Base-by-base conservation (phyloP, 2,888 invertebrate genomes). In the Drosophila niveifrons region DNA sequence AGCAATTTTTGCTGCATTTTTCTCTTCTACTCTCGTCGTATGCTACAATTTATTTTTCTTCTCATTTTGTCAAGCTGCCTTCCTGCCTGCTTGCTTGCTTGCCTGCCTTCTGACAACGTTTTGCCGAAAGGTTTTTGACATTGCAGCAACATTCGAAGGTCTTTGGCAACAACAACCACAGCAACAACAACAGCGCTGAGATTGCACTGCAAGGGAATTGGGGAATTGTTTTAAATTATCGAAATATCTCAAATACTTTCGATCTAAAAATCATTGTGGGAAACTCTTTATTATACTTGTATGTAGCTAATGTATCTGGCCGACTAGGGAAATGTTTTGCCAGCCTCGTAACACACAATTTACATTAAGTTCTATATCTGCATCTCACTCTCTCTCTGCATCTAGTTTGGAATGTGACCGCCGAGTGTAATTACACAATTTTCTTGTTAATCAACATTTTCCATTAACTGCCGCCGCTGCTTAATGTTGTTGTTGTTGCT, bases 121-220 rank as follows among this genome's bases (percentile, higher is more conserved):
- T 63, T 66, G 61, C 64, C 75, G 50, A 72, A 79, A 78, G 78
- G 81, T 78, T 79, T 81, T 78, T 78, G 79, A 79, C 79, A 79
- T 81, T 79, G 77, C 77, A 58, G 56, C 66, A 44, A 59, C 66
- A 44, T 62, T 67, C 65, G 80, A 80, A 78, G 80, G 78, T 69
- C 80, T 80, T 78, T 69, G 56, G 76, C n/a, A n/a, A n/a, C n/a
- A 72, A 62, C 28, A 55, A 43, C 66, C n/a, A 15, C 53, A 53
- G 47, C 51, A 13, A 1, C 58, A 44, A 11, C 50, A 53, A 23
- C 53, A 53, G 18, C 29, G 23, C 31, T 43, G 52, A 11, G 29
- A 58, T 48, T 41, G 50, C 44, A 65, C 23, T 23, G 0, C 4
- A 4, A 39, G 59, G 59, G 51, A 51, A 59, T 51, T 61, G 59